Evolutionary conservation across 2,797 vertebrate species (phyloP), one percentile per base, ranked within the genome.

Genomic region (Pseudomugil gertrudae): DNA sequence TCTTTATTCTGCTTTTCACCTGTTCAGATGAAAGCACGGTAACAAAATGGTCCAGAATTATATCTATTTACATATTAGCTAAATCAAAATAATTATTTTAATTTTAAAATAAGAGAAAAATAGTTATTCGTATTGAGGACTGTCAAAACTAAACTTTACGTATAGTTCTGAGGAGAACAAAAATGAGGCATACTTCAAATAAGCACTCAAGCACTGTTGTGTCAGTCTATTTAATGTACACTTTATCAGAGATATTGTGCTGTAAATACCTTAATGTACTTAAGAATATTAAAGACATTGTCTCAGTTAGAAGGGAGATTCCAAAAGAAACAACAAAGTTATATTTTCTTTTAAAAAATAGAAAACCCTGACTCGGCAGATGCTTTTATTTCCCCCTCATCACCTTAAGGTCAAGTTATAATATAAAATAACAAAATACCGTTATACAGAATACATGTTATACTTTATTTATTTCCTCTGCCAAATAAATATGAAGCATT

Each of bases 211-310:
- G 26, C 40, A 30, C 43, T 33, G n/a, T 6, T 9, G 29, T 43
- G 27, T 69, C 48, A 1, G 47, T 69, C 3, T 9, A 4, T 36
- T 54, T 43, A 52, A 61, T 45, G 27, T 71, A 63, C 62, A 36
- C 60, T 63, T 52, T 15, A 27, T 15, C 6, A 57, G 70, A 36
- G 45, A 69, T 35, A 21, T 45, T 56, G 21, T 19, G 15, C 48
- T 66, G 63, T 54, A 1, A 35, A 60, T 23, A 60, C 43, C 32
- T 55, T 30, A 50, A 9, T 26, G 19, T n/a, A 45, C 21, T 62
- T 57, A 19, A 29, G 23, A 43, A 62, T 58, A 21, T 24, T 50
- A 11, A 32, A 4, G 48, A 32, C 17, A 40, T 56, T 11, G 27
- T 62, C 15, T 58, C 11, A 55, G 13, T 30, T 51, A 1, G 52